A percentile compares a stretch with the other conserved stretches of the same genome.
phyloP scores from a whole-genome alignment of 2,888 invertebrate species.

The Exephanes ischioxanthus region DNA sequence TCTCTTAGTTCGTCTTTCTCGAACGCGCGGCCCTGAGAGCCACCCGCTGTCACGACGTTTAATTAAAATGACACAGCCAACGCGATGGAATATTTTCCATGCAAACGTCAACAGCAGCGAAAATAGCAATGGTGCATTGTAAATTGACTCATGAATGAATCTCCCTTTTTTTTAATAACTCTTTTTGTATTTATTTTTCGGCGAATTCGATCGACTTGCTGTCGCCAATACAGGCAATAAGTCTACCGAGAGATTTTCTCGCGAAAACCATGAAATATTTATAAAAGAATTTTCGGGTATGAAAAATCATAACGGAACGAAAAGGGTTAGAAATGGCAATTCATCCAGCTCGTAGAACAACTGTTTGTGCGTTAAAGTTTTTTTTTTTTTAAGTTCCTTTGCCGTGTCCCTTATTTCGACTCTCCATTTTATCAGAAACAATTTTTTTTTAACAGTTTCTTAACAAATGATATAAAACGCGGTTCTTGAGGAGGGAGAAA shows the following conservation, averaged over 20 bases:
- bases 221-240: neutral
- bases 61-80: conserved; percentile 61
- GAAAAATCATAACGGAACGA: neutral
- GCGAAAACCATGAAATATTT: neutral
- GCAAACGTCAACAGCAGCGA: conserved; percentile 15
- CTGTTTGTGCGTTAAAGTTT: neutral
- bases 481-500: too few relatives aligned
- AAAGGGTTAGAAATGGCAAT: conserved; percentile 18
- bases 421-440: too few relatives aligned
- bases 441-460: neutral
- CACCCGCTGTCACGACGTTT: conserved; percentile 42
- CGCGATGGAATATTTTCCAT: conserved; percentile 44
- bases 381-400: too few relatives aligned
- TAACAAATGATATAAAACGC: too few relatives aligned
- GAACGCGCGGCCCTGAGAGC: conserved; percentile 15
- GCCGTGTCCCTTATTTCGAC: too few relatives aligned
- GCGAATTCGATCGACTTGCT: neutral
- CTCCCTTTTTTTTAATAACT: neutral
- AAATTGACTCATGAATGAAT: conserved; percentile 16
- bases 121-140: conserved; percentile 2
- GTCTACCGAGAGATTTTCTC: neutral
- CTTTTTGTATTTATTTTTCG: neutral
- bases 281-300: neutral
- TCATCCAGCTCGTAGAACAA: conserved; percentile 7
- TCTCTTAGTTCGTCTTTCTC: neutral